phyloP scores from a whole-genome alignment of 1,140 invertebrate species.

The Agrilus planipennis region DNA sequence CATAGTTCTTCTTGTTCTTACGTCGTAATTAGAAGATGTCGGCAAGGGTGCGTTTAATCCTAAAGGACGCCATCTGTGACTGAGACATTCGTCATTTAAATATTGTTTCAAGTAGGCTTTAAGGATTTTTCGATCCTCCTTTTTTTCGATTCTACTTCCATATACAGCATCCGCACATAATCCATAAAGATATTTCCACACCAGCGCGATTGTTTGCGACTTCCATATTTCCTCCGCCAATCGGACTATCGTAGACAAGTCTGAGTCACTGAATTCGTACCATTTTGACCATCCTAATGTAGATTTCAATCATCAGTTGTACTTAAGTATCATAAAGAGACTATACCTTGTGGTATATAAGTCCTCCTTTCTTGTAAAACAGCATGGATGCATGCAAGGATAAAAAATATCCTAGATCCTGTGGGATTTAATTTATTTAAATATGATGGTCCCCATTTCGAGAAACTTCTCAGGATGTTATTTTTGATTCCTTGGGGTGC shows the following conservation, averaged over 20 bases:
- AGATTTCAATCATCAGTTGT: too few species aligned
- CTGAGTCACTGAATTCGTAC: slow-evolving; percentile 82
- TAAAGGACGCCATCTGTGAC: slow-evolving; percentile 44
- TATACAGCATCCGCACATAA: slow-evolving; percentile 75
- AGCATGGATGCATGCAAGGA: slow-evolving; percentile 73
- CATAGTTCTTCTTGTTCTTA: slow-evolving; percentile 19
- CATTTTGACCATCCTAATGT: slow-evolving; percentile 68
- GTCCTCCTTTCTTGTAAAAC: slow-evolving; percentile 77
- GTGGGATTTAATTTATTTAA: slow-evolving; percentile 23
- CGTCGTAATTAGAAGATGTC: slow-evolving; percentile 41
- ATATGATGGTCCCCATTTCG: slow-evolving; percentile 29
- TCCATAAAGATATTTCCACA: slow-evolving; percentile 73
- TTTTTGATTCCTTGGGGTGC: slow-evolving; percentile 52
- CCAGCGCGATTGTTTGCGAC: slow-evolving; percentile 30
- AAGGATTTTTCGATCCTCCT: slow-evolving; percentile 63
- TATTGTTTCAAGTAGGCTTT: slow-evolving; percentile 61
- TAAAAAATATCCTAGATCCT: slow-evolving; percentile 47
- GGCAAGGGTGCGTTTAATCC: slow-evolving; percentile 39
- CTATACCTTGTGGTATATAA: slow-evolving; percentile 59
- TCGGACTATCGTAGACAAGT: slow-evolving; percentile 65
- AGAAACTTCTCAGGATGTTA: slow-evolving; percentile 41
- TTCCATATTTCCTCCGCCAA: slow-evolving; percentile 51
- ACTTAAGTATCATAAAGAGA: background rate
- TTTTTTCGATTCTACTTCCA: slow-evolving; percentile 77
- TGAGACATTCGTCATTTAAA: slow-evolving; percentile 50